phyloP scores from a whole-genome alignment of 2,797 vertebrate species.

The Trichosurus vulpecula region DNA sequence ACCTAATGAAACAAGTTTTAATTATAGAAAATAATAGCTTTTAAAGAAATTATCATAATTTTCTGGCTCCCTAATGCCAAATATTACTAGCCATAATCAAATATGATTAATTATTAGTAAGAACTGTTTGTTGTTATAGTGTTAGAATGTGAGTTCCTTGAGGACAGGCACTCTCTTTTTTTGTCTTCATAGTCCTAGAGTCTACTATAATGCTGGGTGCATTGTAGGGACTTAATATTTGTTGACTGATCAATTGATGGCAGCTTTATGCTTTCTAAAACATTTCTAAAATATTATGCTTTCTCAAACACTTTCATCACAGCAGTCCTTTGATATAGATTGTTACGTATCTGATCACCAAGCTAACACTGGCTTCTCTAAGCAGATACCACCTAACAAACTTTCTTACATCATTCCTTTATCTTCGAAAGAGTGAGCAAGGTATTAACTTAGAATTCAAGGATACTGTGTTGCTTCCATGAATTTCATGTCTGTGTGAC shows the following conservation, averaged over 20 bases:
- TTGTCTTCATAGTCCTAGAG: not conserved
- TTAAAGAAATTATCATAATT: not conserved
- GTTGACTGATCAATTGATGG: not conserved
- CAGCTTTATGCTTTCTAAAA: not conserved
- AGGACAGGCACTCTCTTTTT: not conserved
- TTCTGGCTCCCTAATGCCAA: not conserved
- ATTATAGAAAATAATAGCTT: not conserved
- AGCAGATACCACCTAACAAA: not conserved
- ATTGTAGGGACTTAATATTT: too few species aligned
- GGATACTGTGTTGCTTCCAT: not conserved
- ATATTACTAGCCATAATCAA: not conserved
- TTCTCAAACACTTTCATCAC: not conserved
- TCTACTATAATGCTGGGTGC: not conserved
- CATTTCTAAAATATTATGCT: too few species aligned
- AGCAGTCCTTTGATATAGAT: not conserved
- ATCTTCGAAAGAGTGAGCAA: not conserved
- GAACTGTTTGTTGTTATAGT: not conserved
- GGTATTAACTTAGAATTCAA: not conserved
- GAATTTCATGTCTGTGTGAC: not conserved
- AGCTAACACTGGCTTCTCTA: too few species aligned
- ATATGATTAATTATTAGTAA: not conserved
- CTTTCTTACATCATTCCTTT: not conserved
- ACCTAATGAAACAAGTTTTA: accelerated
- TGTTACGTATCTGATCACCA: not conserved
- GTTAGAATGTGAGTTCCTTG: not conserved